phyloP scores from a whole-genome alignment of 1,140 invertebrate genomes.

The Papilio dardanus region DNA sequence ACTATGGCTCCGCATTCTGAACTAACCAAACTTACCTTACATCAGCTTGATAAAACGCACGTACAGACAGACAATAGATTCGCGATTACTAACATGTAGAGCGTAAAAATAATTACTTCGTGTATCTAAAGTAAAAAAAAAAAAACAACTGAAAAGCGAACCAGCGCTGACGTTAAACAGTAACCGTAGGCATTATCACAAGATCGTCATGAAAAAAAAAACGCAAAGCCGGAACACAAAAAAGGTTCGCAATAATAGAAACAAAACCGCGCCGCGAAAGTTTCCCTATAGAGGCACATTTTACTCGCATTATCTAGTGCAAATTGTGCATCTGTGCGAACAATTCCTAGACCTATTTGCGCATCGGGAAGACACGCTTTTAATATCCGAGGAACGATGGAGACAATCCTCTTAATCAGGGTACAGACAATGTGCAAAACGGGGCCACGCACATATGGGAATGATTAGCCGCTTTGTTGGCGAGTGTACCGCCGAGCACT shows the following conservation, averaged over 20 bases:
- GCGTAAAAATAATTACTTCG: conserved; percentile 40
- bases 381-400: conserved; percentile 77
- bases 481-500: conserved; percentile 64
- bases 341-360: conserved; percentile 59
- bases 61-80: conserved; percentile 39
- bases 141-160: conserved; percentile 39
- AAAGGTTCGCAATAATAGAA: conserved; percentile 71
- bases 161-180: conserved; percentile 39
- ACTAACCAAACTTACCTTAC: conserved; percentile 38
- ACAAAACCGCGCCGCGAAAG: conserved; percentile 70
- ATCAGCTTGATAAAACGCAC: conserved; percentile 39
- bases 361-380: conserved; percentile 74
- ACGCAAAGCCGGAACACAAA: conserved; percentile 62
- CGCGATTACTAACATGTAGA: conserved; percentile 39
- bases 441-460: conserved; percentile 76
- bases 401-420: conserved; percentile 82
- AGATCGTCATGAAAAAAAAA: conserved; percentile 61
- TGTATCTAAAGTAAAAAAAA: conserved; percentile 39
- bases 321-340: conserved; percentile 62
- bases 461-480: conserved; percentile 80
- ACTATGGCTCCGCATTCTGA: conserved; percentile 21
- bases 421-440: conserved; percentile 77
- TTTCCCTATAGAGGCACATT: conserved; percentile 65
- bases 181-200: conserved; percentile 50
- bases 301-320: conserved; percentile 69